phyloP scores from a whole-genome alignment of 1,140 invertebrate genomes.

The Hetaerina americana region DNA sequence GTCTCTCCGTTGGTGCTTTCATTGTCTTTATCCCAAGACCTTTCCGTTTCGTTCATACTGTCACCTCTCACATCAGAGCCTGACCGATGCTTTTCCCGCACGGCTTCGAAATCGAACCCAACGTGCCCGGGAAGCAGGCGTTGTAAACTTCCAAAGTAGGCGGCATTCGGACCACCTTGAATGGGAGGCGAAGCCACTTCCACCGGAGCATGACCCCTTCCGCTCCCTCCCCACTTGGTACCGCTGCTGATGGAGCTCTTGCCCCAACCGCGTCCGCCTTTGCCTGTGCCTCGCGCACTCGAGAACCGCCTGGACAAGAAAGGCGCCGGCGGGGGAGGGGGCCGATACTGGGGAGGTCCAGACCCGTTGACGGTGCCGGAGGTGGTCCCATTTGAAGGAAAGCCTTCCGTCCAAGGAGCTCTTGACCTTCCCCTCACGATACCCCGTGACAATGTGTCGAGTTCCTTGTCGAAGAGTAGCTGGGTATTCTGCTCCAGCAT shows the following conservation, averaged over 20 bases:
- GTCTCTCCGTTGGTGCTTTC: conserved; percentile 60
- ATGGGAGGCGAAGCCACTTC: conserved; percentile 16
- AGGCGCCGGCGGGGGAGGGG: conserved; percentile 35
- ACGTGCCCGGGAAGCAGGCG: conserved; percentile 71
- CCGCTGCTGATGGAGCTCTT: neutral
- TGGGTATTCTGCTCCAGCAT: conserved; percentile 86
- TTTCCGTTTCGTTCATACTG: conserved; percentile 20
- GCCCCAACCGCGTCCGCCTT: conserved; percentile 21
- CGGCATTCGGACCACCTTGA: conserved; percentile 62
- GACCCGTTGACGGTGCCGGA: conserved; percentile 24
- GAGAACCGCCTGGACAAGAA: conserved; percentile 64
- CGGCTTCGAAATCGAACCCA: conserved; percentile 69
- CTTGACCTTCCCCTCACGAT: neutral
- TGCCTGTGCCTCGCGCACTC: conserved; percentile 58
- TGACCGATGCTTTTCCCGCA: conserved; percentile 45
- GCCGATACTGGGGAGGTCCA: conserved; percentile 39
- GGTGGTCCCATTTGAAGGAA: neutral
- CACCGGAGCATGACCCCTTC: neutral
- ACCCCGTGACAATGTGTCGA: conserved; percentile 22
- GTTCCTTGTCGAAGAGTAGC: conserved; percentile 71
- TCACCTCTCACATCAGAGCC: neutral
- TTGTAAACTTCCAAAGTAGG: conserved; percentile 72
- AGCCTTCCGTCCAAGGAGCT: conserved; percentile 1
- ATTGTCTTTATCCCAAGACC: conserved; percentile 16
- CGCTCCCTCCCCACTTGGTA: neutral